Evolutionary conservation across 1,140 invertebrate species (phyloP).

Genomic region (Bombus terrestris): DNA sequence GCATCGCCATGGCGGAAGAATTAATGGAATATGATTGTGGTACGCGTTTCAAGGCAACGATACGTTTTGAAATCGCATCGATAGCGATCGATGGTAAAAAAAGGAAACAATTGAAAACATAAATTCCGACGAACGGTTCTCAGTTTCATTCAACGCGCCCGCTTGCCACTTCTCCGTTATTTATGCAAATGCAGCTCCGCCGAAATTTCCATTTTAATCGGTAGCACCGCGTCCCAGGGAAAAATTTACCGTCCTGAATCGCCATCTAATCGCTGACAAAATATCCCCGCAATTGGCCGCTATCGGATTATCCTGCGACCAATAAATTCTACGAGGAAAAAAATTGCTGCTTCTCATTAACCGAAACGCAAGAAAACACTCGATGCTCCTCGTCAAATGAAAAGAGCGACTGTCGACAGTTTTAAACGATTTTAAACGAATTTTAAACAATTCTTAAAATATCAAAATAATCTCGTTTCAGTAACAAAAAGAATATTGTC

Average conservation of each 20-base stretch:
- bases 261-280: slow-evolving; percentile 53
- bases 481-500: not conserved
- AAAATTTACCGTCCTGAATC: slow-evolving; percentile 45
- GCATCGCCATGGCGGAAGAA: not conserved
- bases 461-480: not conserved
- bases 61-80: not conserved
- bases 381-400: not conserved
- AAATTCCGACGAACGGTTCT: slow-evolving; percentile 29
- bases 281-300: slow-evolving; percentile 49
- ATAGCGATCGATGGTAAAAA: not conserved
- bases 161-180: slow-evolving; percentile 46
- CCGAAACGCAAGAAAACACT: not conserved
- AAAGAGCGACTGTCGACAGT: not conserved
- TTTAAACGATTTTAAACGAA: not conserved
- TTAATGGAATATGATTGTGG: slow-evolving; percentile 11
- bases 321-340: slow-evolving; percentile 35
- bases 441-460: not conserved
- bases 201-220: slow-evolving; percentile 55
- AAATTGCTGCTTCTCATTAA: slow-evolving; percentile 12
- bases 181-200: slow-evolving; percentile 40
- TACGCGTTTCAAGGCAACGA: not conserved
- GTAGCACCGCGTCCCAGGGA: slow-evolving; percentile 5
- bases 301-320: slow-evolving; percentile 38
- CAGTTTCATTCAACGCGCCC: slow-evolving; percentile 42
- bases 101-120: slow-evolving; percentile 45